Evolutionary conservation across 1,140 invertebrate genomes (phyloP).

Genomic region (Ooceraea biroi): DNA sequence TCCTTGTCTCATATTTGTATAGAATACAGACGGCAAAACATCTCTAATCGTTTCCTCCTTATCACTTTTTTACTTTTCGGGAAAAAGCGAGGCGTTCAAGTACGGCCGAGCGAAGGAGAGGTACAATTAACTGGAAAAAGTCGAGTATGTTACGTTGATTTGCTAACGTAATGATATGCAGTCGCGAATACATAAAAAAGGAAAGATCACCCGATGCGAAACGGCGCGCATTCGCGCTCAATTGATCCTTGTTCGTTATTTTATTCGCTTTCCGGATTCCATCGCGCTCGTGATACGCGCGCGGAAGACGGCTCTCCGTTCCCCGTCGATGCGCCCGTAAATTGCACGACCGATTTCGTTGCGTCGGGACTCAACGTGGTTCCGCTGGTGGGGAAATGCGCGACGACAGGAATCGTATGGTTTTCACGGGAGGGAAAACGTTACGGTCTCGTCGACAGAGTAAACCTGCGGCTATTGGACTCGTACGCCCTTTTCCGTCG

Average conservation of each 20-base stretch:
- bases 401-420: not conserved
- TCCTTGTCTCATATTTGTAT: not conserved
- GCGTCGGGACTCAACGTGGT: not conserved
- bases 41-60: no score
- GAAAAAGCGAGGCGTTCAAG: no score
- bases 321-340: constrained; percentile 4
- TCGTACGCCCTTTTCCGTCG: constrained; percentile 19
- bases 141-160: no score
- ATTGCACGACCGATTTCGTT: constrained; percentile 44
- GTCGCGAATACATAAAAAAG: no score
- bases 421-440: constrained; percentile 15
- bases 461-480: constrained; percentile 1
- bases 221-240: constrained; percentile 15
- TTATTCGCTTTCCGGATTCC: constrained; percentile 59
- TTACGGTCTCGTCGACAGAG: not conserved
- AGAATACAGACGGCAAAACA: no score
- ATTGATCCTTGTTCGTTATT: constrained; percentile 34
- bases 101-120: no score
- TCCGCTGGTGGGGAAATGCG: not conserved
- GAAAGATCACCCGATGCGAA: constrained; percentile 23
- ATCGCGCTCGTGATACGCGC: constrained; percentile 39
- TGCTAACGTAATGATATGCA: no score
- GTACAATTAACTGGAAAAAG: no score
- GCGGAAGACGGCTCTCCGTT: constrained; percentile 19
- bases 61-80: no score